These are phyloP conservation scores for Linnaemya vulpina DNA, from an alignment of 2,888 invertebrate species.

Conservation along the genomic window DNA sequence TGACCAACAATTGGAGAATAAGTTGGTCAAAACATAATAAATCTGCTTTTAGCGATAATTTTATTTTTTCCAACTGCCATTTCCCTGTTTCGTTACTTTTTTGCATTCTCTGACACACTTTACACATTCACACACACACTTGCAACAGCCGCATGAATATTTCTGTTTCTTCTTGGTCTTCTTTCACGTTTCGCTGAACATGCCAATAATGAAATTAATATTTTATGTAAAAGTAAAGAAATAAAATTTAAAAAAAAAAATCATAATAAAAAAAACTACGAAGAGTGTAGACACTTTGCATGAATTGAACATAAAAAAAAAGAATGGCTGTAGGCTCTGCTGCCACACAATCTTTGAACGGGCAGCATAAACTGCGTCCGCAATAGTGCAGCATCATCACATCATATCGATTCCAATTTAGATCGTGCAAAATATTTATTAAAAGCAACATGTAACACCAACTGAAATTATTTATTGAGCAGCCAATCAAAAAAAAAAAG, in stretches of 20 bases:
- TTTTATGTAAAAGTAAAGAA: conserved; percentile 57
- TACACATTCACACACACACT: conserved; percentile 42
- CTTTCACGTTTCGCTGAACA: conserved; percentile 60
- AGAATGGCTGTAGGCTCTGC: conserved; percentile 39
- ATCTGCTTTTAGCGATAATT: conserved; percentile 55
- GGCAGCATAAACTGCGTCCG: conserved; percentile 10
- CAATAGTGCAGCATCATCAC: conserved; percentile 12
- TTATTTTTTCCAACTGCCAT: conserved; percentile 33
- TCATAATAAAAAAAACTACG: neutral
- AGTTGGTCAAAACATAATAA: conserved; percentile 64
- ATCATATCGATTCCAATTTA: conserved; percentile 2
- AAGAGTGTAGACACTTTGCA: conserved; percentile 38
- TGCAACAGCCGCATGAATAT: conserved; percentile 23
- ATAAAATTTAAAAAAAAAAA: no score
- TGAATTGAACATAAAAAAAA: neutral
- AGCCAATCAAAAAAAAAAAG: no score
- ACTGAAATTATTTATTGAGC: neutral
- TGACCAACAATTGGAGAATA: conserved; percentile 46
- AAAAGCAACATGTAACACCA: neutral
- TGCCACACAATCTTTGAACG: conserved; percentile 9
- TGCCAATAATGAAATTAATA: conserved; percentile 68
- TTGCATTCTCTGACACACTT: conserved; percentile 71
- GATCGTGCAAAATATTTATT: neutral
- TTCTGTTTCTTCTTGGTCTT: conserved; percentile 43
- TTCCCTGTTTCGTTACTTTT: conserved; percentile 25